Evolutionary conservation across 2,797 vertebrate species (phyloP).

Genomic region (Cuniculus paca): DNA sequence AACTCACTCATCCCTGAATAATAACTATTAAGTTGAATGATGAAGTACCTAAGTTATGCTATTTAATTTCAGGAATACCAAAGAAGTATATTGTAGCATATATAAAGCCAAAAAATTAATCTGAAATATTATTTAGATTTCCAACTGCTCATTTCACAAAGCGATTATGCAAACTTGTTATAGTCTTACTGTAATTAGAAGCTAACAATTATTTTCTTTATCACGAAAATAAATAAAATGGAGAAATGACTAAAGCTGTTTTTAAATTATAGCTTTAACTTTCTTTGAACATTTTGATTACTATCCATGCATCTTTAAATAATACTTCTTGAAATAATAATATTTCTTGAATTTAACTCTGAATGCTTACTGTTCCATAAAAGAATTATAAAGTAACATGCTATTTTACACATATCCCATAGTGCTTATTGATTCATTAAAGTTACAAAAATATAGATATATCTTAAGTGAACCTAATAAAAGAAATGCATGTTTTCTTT

Average conservation of each 20-base stretch:
- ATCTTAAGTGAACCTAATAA: conserved; percentile 34
- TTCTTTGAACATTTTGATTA: conserved; percentile 65
- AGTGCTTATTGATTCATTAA: conserved; percentile 22
- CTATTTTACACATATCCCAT: not conserved
- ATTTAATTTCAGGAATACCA: conserved; percentile 47
- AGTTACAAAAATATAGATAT: not conserved
- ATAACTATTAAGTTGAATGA: conserved; percentile 69
- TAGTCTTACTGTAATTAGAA: conserved; percentile 32
- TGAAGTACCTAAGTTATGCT: conserved; percentile 58
- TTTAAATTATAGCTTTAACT: conserved; percentile 58
- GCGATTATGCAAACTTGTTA: conserved; percentile 11
- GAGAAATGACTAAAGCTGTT: conserved; percentile 13
- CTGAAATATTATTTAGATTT: conserved; percentile 73
- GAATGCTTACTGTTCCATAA: not conserved
- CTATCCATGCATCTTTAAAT: conserved; percentile 46
- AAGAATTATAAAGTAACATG: not conserved
- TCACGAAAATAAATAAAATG: conserved; percentile 36
- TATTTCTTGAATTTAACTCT: conserved; percentile 80
- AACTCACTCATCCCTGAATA: conserved; percentile 74
- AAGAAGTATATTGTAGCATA: conserved; percentile 4
- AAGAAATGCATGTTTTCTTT: not conserved
- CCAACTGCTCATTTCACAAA: conserved; percentile 32
- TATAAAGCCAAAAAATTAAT: conserved; percentile 58
- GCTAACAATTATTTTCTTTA: conserved; percentile 64
- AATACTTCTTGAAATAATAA: no score